Evolutionary conservation across 2,888 invertebrate species (phyloP).

Genomic region (Allolobophora icterica): DNA sequence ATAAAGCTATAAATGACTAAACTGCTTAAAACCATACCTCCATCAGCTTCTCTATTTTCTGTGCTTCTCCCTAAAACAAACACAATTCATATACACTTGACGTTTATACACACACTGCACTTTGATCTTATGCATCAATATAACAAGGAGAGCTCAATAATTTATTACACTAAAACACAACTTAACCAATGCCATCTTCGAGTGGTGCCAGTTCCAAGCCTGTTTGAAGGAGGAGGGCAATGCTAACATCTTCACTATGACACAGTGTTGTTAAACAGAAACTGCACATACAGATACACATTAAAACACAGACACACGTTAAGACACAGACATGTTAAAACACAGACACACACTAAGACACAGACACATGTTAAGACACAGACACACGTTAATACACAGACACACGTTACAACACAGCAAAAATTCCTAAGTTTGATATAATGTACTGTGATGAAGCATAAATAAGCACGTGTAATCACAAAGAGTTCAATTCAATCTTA

Average conservation of each 20-base stretch:
- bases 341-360: no score
- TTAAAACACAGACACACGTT: not conserved
- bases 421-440: not conserved
- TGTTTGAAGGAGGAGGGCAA: no score
- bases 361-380: not conserved
- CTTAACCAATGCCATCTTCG: no score
- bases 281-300: not conserved
- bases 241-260: no score
- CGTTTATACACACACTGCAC: not conserved
- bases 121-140: not conserved
- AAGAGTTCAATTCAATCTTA: no score
- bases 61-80: conserved; percentile 80
- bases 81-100: not conserved
- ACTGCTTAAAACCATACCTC: conserved; percentile 71
- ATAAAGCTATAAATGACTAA: not conserved
- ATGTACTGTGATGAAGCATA: no score
- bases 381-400: no score
- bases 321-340: no score
- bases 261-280: no score
- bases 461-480: no score
- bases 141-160: not conserved
- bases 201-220: no score
- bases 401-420: not conserved
- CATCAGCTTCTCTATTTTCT: conserved; percentile 93
- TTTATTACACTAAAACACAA: not conserved